Conservation (phyloP, 2,113 vertebrate species). For the Lepisosteus osseus region DNA sequence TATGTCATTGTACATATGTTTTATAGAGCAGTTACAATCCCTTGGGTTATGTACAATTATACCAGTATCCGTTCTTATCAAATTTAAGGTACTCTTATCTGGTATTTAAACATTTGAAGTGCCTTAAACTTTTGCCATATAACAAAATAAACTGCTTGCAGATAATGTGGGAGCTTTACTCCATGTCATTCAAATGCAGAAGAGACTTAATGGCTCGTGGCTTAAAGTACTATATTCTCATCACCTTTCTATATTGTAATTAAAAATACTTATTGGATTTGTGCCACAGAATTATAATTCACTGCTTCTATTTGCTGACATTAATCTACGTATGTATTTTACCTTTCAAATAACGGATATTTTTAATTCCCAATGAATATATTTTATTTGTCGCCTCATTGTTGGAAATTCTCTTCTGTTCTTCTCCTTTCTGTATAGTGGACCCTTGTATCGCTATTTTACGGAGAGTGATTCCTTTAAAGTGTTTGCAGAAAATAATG, state of each 20-base stretch:
- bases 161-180: conserved; percentile 33
- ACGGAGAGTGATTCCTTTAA: neutral
- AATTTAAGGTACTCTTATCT: conserved; percentile 68
- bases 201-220: neutral
- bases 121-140: conserved; percentile 85
- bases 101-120: conserved; percentile 83
- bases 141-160: conserved; percentile 81
- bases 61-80: conserved; percentile 22
- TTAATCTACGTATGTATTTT: neutral
- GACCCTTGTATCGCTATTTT: neutral
- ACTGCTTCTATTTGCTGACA: conserved; percentile 16
- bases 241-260: neutral
- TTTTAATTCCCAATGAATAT: neutral
- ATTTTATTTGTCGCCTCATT: conserved; percentile 3
- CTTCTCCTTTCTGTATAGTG: neutral
- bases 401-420: neutral
- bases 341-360: neutral
- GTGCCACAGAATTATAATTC: neutral
- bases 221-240: neutral
- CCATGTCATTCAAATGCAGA: neutral
- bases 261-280: no score
- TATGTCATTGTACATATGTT: conserved; percentile 66
- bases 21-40: conserved; percentile 54
- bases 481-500: neutral
- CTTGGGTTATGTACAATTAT: conserved; percentile 16